A percentile compares a stretch with the other conserved stretches of the same genome.
phyloP scores from a whole-genome alignment of 2,888 invertebrate species.

The Drosophila conformis region DNA sequence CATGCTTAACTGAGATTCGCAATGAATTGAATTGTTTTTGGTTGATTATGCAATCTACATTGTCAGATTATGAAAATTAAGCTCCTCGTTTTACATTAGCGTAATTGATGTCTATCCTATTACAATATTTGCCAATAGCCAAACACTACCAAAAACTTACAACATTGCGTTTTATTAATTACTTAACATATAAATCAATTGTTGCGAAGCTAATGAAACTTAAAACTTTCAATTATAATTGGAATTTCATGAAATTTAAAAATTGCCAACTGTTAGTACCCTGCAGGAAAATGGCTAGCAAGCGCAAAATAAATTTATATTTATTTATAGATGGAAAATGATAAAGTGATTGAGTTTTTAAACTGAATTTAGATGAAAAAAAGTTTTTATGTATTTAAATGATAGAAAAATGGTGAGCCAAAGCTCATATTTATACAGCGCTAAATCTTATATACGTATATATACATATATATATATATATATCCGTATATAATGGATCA shows the following conservation, averaged over 20 bases:
- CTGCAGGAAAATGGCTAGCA: background rate
- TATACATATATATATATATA: too few species aligned
- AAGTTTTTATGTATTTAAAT: background rate
- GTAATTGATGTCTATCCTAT: constrained; percentile 29
- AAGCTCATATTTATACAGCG: background rate
- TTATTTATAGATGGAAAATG: background rate
- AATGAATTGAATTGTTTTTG: constrained; percentile 22
- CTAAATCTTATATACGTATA: background rate
- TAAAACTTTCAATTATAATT: constrained; percentile 31
- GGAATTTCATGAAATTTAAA: constrained; percentile 14
- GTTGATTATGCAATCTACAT: constrained; percentile 8
- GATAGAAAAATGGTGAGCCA: background rate
- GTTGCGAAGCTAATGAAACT: constrained; percentile 6
- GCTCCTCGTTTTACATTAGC: constrained; percentile 35
- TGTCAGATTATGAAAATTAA: constrained; percentile 4
- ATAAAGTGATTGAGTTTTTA: background rate
- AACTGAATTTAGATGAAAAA: background rate
- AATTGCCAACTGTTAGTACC: background rate
- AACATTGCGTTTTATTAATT: constrained; percentile 29
- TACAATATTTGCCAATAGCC: constrained; percentile 27
- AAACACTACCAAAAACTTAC: constrained; percentile 13
- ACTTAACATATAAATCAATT: constrained; percentile 19
- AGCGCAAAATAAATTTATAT: background rate
- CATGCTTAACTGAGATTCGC: constrained; percentile 17
- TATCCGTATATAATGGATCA: too few species aligned